phyloP scores from a whole-genome alignment of 2,888 invertebrate genomes.

The Cerceris ruficornis region DNA sequence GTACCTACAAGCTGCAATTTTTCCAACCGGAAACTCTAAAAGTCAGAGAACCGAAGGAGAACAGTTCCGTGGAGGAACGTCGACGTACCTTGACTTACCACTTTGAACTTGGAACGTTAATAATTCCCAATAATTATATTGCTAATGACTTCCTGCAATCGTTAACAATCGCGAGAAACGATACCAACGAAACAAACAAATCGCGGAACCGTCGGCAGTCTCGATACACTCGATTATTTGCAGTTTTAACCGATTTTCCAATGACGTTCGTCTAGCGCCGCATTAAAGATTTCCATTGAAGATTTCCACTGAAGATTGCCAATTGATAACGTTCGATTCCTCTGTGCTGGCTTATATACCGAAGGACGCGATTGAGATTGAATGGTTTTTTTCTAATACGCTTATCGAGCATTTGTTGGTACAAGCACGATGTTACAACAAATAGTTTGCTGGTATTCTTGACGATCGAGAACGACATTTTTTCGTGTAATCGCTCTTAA shows the following conservation, averaged over 20 bases:
- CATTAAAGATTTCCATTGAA: neutral
- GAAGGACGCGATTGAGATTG: conserved; percentile 64
- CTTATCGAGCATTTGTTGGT: conserved; percentile 46
- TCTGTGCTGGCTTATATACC: conserved; percentile 2
- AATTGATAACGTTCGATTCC: conserved; percentile 1
- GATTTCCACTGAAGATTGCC: neutral
- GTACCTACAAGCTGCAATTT: no score
- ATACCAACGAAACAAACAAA: no score
- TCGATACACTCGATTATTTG: no score
- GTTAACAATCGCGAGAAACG: no score
- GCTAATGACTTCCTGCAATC: no score
- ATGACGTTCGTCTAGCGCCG: neutral
- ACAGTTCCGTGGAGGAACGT: no score
- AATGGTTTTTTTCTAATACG: conserved; percentile 43
- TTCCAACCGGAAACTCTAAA: no score
- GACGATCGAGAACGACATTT: conserved; percentile 20
- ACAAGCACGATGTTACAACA: conserved; percentile 32
- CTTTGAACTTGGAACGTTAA: no score
- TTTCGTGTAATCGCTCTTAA: conserved; percentile 36
- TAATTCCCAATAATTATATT: no score
- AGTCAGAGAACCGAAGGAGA: no score
- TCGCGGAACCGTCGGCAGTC: no score
- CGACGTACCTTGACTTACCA: no score
- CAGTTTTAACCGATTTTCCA: neutral
- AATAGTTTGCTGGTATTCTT: conserved; percentile 27